These are phyloP conservation scores for Mastomys coucha DNA, from an alignment of 2,113 vertebrate genomes.

Conservation along the genomic window DNA sequence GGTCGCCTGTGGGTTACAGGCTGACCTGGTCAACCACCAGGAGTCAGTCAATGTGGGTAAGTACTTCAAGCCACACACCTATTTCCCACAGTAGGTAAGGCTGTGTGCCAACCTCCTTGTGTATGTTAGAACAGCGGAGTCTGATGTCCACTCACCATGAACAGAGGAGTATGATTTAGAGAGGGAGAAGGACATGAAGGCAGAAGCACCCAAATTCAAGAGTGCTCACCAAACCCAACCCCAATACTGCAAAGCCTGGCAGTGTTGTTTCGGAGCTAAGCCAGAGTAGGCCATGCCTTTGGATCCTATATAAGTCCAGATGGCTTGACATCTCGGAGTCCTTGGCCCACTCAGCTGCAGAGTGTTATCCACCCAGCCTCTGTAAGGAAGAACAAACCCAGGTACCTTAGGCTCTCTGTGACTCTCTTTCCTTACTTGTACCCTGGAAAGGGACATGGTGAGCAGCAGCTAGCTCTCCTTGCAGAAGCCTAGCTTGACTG, in stretches of 20 bases:
- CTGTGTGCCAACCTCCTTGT: neutral
- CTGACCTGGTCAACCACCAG: constrained; percentile 90
- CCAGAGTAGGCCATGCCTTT: neutral
- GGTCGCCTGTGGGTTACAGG: constrained; percentile 92
- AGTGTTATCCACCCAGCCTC: too few relatives aligned
- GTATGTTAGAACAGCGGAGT: fast-evolving
- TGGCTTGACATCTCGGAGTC: neutral
- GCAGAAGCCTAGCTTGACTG: too few relatives aligned
- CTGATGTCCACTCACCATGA: neutral
- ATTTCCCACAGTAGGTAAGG: constrained; percentile 93
- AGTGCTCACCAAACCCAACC: neutral
- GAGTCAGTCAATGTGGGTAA: constrained; percentile 79
- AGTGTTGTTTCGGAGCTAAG: too few relatives aligned
- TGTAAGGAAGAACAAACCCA: neutral
- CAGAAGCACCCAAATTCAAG: neutral
- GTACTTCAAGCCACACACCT: constrained; percentile 94
- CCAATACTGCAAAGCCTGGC: too few relatives aligned
- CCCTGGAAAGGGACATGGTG: neutral
- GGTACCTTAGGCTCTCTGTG: too few relatives aligned
- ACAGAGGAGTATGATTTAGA: neutral
- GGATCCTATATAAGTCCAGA: neutral
- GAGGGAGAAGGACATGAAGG: neutral
- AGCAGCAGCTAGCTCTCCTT: neutral
- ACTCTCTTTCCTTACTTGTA: neutral
- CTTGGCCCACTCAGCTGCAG: neutral